Conservation (phyloP, 2,797 vertebrate genomes). For the Furcifer pardalis region DNA sequence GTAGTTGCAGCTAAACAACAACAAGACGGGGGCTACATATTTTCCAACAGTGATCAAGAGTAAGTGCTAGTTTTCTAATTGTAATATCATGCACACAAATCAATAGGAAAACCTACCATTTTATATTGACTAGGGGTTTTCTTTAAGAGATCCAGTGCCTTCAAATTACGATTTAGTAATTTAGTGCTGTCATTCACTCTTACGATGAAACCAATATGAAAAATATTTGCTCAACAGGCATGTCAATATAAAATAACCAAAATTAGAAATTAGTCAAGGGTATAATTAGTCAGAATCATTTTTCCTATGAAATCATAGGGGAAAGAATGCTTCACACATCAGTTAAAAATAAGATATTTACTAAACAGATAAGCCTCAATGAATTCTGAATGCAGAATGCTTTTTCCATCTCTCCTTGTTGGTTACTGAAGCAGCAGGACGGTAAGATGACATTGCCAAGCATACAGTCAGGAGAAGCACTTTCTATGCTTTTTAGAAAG, state of each 20-base stretch:
- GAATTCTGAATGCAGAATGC: background rate
- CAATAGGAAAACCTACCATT: background rate
- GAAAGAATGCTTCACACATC: background rate
- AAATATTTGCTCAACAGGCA: conserved; percentile 65
- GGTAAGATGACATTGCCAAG: background rate
- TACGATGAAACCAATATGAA: conserved; percentile 61
- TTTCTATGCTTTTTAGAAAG: background rate
- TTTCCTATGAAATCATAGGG: conserved; percentile 35
- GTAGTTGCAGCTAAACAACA: background rate
- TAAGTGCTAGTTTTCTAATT: background rate
- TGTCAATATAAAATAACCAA: conserved; percentile 62
- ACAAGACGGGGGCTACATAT: background rate
- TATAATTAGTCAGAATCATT: conserved; percentile 58
- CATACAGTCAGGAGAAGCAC: background rate
- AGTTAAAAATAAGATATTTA: background rate
- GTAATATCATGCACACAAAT: background rate
- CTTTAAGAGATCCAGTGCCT: background rate
- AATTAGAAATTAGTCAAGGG: conserved; percentile 65
- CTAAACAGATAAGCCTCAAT: background rate
- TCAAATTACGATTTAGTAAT: conserved; percentile 56
- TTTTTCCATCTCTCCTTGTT: background rate
- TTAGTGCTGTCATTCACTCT: conserved; percentile 45
- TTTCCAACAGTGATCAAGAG: background rate
- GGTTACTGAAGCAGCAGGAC: background rate
- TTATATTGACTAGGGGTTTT: background rate